Base-by-base conservation (phyloP, 2,113 vertebrate species). In the Cercocebus atys region DNA sequence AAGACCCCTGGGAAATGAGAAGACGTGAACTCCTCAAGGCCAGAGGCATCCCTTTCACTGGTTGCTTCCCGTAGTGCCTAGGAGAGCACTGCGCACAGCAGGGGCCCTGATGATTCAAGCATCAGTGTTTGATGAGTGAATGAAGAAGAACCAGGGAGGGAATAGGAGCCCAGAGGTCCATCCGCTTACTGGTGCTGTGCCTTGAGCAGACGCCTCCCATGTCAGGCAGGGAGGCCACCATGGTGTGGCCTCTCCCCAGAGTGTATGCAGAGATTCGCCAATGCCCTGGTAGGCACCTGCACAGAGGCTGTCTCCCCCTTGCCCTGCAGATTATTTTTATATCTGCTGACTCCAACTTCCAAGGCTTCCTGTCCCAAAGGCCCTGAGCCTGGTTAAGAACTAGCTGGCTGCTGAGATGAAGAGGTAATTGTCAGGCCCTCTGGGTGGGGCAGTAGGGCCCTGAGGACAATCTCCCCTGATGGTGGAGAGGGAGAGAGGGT, bases 341-440 rank as follows among this genome's bases (percentile, higher is more conserved):
- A 64, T 98, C 99, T 0, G 98, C 91, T 1, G 98, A 99, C 50
- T 83, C 97, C 0, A 98, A 99, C 66, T 96, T 98, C 0, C 82
- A 99, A 94, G 88, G 8, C 43, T 96, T 98, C 84, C 96, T 99
- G 91, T 86, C 98, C 96, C 98, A 6, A 99, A 98, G 91, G 11
- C 97, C 8, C 20, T 57, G 3, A 52, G 75, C 79, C 96, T 97
- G 57, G 32, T 45, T 2, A 96, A 98, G 45, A 90, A 80, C 0
- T 84, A 96, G 12, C 27, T 79, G 0, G 0, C 94, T 0, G 0
- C 92, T 0, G 98, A 98, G 68, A 98, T 89, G 59, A 97, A 96
- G 93, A 96, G 99, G 99, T 99, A 97, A 81, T 98, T 95, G 55
- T 35, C 7, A 18, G 79, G 55, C 35, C 66, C 45, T 50, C 55